These are phyloP conservation scores for Pogoniulus pusillus DNA, from an alignment of 2,797 vertebrate genomes.

Conservation along the genomic window DNA sequence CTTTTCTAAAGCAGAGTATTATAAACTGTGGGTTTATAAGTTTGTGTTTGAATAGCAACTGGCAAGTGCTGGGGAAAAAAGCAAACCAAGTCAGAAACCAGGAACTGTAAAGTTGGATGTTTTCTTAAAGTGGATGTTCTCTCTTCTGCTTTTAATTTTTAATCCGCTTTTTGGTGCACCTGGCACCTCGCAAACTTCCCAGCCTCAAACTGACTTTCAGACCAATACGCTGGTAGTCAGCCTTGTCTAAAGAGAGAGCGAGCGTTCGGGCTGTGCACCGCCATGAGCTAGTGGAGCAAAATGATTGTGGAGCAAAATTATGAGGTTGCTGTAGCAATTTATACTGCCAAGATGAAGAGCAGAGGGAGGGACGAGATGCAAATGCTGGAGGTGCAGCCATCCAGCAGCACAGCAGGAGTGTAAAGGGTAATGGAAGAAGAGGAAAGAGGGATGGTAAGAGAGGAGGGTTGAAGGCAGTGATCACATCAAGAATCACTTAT, in stretches of 20 bases:
- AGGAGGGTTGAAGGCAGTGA: not conserved
- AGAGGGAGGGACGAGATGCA: not conserved
- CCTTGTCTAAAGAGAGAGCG: not conserved
- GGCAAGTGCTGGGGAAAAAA: not conserved
- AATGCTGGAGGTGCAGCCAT: not conserved
- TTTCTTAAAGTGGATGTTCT: not conserved
- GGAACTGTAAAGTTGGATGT: not conserved
- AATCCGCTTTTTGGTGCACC: not conserved
- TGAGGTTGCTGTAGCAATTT: conserved; percentile 4
- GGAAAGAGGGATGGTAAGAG: not conserved
- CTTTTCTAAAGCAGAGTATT: not conserved
- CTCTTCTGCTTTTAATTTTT: not conserved
- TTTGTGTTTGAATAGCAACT: not conserved
- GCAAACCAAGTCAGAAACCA: not conserved
- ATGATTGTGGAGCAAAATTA: conserved; percentile 10
- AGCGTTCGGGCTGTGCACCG: not conserved
- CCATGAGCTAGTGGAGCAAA: not conserved
- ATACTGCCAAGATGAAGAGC: not conserved
- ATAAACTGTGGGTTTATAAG: not conserved
- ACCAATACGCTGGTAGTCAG: not conserved
- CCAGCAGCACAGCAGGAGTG: not conserved
- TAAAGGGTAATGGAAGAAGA: conserved; percentile 5
- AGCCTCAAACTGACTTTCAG: not conserved
- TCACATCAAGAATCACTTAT: not conserved
- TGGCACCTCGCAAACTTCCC: not conserved